These are phyloP conservation scores for Austrofundulus limnaeus DNA, from an alignment of 2,113 vertebrate species.

Conservation along the genomic window DNA sequence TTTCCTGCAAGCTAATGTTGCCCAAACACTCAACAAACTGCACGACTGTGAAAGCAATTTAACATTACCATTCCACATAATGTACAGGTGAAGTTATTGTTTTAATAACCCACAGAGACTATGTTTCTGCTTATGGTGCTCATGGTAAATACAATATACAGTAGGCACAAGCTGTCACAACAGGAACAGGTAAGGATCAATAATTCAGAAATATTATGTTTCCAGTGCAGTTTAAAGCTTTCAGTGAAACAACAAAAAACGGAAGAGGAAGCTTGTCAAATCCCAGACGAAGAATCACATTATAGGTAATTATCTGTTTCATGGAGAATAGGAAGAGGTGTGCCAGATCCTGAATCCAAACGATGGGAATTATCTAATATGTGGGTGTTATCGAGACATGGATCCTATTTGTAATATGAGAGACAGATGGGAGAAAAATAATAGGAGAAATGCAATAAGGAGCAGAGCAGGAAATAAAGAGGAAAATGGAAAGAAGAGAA, in stretches of 20 bases:
- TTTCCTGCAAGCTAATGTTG: neutral
- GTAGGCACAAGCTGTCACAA: neutral
- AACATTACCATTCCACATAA: conserved; percentile 4
- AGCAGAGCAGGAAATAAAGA: neutral
- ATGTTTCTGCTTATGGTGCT: conserved; percentile 2
- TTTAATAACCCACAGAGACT: neutral
- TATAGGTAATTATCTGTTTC: conserved; percentile 35
- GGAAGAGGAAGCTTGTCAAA: conserved; percentile 14
- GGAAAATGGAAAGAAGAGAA: conserved; percentile 7
- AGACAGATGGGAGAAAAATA: conserved; percentile 24
- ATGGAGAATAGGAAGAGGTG: conserved; percentile 17
- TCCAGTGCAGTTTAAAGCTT: conserved; percentile 20
- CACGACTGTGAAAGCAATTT: conserved; percentile 10
- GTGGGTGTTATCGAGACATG: conserved; percentile 38
- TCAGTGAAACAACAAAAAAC: conserved; percentile 13
- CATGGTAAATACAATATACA: conserved; percentile 8
- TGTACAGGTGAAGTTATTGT: neutral
- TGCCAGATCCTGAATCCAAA: conserved; percentile 26
- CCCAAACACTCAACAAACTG: neutral
- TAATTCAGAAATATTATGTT: conserved; percentile 26
- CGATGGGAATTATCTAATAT: conserved; percentile 23
- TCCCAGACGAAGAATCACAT: conserved; percentile 27
- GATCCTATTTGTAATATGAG: conserved; percentile 35
- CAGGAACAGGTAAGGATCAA: neutral
- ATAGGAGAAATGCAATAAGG: conserved; percentile 27